Percentiles rank a stretch among this genome's conserved stretches.
Conservation (phyloP, 2,113 vertebrate genomes). For the Rhegmatorhina hoffmannsi region DNA sequence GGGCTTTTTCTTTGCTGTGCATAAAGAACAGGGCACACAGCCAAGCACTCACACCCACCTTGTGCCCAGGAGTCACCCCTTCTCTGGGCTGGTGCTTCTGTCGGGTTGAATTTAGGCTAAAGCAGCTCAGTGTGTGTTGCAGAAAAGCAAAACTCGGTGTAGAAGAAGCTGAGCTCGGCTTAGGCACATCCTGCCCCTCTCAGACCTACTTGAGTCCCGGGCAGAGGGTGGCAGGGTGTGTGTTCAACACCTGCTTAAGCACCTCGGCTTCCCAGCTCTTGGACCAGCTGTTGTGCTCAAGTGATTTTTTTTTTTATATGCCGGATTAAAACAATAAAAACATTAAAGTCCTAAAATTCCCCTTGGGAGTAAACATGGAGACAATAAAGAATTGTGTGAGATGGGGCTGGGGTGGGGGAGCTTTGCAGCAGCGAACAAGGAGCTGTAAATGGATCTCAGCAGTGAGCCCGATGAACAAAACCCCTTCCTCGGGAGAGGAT, state of each 20-base stretch:
- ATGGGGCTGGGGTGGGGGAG: neutral
- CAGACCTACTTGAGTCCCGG: neutral
- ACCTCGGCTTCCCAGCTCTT: neutral
- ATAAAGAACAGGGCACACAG: rapidly evolving
- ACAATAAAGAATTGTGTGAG: neutral
- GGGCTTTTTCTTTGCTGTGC: neutral
- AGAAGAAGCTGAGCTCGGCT: neutral
- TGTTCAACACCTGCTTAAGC: conserved; percentile 27
- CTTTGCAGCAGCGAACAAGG: neutral
- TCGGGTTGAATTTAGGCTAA: neutral
- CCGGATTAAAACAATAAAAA: conserved; percentile 46
- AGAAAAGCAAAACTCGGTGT: rapidly evolving
- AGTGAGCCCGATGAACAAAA: neutral
- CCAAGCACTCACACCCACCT: rapidly evolving
- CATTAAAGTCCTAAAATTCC: neutral
- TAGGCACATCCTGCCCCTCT: neutral
- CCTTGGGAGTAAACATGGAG: neutral
- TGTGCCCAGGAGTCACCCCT: neutral
- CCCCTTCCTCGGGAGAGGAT: neutral
- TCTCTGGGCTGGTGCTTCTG: neutral
- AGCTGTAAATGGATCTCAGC: neutral
- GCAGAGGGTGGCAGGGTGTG: neutral
- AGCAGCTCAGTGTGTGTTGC: neutral
- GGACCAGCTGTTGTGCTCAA: conserved; percentile 34
- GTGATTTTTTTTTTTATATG: neutral